A percentile compares a stretch with the other conserved stretches of the same genome.
Conservation (phyloP, 2,888 invertebrate genomes). For the Thymelicus acteon region DNA sequence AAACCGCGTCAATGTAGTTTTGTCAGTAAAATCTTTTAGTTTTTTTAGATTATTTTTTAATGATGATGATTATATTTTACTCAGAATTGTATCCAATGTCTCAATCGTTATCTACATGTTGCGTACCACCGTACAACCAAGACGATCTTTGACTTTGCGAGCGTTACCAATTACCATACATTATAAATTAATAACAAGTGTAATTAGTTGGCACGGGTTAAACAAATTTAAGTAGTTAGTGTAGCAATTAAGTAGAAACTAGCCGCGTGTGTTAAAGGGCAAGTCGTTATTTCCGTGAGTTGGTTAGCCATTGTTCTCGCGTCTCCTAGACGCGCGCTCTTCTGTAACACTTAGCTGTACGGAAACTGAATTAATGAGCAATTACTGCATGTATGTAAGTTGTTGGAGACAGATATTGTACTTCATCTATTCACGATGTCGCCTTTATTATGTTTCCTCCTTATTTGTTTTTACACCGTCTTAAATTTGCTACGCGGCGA, state of each 20-base stretch:
- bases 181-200: not conserved
- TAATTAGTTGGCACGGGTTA: not conserved
- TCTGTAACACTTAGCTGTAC: constrained; percentile 4
- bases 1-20: too few species aligned
- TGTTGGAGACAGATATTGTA: not conserved
- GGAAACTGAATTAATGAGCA: constrained; percentile 18
- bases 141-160: too few species aligned
- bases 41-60: too few species aligned
- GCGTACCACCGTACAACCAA: too few species aligned
- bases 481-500: too few species aligned
- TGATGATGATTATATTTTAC: too few species aligned
- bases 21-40: too few species aligned
- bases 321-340: constrained; percentile 8
- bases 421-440: constrained; percentile 3
- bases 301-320: constrained; percentile 25
- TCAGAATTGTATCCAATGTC: too few species aligned
- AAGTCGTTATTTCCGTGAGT: constrained; percentile 14
- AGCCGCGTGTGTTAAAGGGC: constrained; percentile 2
- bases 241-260: constrained; percentile 6
- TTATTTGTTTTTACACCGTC: too few species aligned
- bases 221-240: constrained; percentile 1
- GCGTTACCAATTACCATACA: too few species aligned
- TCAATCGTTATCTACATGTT: too few species aligned
- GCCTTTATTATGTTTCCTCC: not conserved
- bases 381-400: constrained; percentile 11